phyloP scores from a whole-genome alignment of 2,888 invertebrate species.

The Phytoseiulus persimilis region DNA sequence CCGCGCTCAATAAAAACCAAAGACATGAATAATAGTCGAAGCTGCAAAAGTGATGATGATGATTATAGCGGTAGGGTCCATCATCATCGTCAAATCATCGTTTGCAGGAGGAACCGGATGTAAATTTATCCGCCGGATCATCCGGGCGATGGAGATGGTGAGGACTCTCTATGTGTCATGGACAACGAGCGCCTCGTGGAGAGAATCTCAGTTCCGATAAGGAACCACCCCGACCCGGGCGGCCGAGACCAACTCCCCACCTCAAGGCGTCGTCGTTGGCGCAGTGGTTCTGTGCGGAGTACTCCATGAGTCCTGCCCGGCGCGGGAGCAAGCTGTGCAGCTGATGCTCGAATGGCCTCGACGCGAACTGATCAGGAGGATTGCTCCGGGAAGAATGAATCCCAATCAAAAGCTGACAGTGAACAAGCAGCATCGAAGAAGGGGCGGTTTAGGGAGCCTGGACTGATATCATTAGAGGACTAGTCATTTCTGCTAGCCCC shows the following conservation, averaged over 20 bases:
- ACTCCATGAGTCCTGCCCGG: too few relatives aligned
- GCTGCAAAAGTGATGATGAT: not conserved
- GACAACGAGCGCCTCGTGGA: not conserved
- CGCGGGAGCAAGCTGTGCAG: not conserved
- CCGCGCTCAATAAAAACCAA: not conserved
- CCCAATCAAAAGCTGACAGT: not conserved
- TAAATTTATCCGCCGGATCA: not conserved
- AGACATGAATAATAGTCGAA: not conserved
- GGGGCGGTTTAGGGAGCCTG: not conserved
- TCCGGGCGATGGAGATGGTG: not conserved
- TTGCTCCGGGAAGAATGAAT: not conserved
- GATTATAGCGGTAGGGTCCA: not conserved
- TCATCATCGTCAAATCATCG: conserved; percentile 5
- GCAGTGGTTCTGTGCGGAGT: not conserved
- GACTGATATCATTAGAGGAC: conserved; percentile 5
- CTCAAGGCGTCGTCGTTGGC: not conserved
- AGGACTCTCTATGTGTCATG: not conserved
- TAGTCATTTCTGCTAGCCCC: not conserved
- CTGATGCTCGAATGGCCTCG: not conserved
- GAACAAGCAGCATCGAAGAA: not conserved
- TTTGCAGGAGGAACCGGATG: not conserved
- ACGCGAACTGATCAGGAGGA: not conserved
- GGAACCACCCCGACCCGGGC: not conserved
- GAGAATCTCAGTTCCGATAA: not conserved
- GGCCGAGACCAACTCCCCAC: not conserved